Percentiles rank a stretch among this genome's conserved stretches.
phyloP scores from a whole-genome alignment of 2,888 invertebrate genomes.

The Spialia ferax region DNA sequence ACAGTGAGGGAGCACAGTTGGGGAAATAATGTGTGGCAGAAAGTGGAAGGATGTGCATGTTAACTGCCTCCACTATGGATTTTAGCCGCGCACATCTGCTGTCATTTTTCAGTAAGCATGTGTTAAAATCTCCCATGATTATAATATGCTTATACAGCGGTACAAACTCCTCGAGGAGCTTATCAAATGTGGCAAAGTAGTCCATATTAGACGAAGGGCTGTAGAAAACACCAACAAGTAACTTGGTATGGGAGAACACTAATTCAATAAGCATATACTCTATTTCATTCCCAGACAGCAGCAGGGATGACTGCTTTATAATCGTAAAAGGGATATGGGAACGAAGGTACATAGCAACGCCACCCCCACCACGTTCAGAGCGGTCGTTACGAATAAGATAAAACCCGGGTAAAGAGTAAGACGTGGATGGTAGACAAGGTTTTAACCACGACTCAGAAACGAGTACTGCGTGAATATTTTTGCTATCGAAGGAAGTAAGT shows the following conservation, averaged over 20 bases:
- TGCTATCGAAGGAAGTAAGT: not conserved
- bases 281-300: not conserved
- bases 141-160: not conserved
- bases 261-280: slow-evolving; percentile 1
- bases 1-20: not conserved
- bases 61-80: not conserved
- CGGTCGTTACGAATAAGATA: slow-evolving; percentile 4
- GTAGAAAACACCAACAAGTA: not conserved
- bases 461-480: not conserved
- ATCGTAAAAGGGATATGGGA: not conserved
- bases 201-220: not conserved
- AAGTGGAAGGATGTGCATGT: slow-evolving; percentile 11
- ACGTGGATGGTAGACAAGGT: not conserved
- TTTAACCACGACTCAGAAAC: slow-evolving; percentile 9
- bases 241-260: not conserved
- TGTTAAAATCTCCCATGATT: slow-evolving; percentile 13
- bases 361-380: not conserved
- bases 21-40: slow-evolving; percentile 9
- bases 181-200: not conserved
- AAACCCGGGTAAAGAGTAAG: slow-evolving; percentile 1
- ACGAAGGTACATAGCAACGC: slow-evolving; percentile 6
- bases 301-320: not conserved
- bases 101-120: slow-evolving; percentile 3
- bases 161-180: not conserved
- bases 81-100: not conserved